Evolutionary conservation across 2,888 invertebrate genomes (phyloP).

Genomic region (Lacanobia wlatinum): DNA sequence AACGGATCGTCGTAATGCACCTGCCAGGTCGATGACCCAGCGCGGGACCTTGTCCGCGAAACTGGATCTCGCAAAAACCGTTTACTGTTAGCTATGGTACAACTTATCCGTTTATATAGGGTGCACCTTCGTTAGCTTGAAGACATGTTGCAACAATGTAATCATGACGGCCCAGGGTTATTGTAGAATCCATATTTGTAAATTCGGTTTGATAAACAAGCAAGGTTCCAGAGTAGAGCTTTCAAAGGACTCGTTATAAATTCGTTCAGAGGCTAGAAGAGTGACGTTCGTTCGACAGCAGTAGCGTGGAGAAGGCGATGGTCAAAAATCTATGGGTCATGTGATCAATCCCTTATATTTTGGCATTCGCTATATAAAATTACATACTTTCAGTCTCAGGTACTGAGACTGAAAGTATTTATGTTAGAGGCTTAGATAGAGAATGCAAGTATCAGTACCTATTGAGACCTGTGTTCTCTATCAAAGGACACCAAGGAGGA

Average conservation of each 20-base stretch:
- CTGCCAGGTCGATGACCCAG: constrained; percentile 70
- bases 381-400: neutral
- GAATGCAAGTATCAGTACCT: too few species aligned
- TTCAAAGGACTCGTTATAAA: neutral
- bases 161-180: neutral
- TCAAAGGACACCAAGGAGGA: neutral
- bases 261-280: neutral
- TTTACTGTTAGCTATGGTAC: constrained; percentile 73
- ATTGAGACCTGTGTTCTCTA: too few species aligned
- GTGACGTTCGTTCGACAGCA: too few species aligned
- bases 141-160: neutral
- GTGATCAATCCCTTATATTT: too few species aligned
- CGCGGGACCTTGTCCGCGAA: constrained; percentile 74
- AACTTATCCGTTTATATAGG: constrained; percentile 28
- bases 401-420: too few species aligned
- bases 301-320: too few species aligned
- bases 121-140: constrained; percentile 15
- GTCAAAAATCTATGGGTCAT: too few species aligned
- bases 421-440: too few species aligned
- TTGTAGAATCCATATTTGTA: constrained; percentile 3
- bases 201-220: neutral
- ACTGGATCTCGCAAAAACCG: constrained; percentile 79
- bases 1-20: constrained; percentile 69
- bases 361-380: too few species aligned
- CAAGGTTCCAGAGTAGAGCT: neutral